A percentile compares a stretch with the other conserved stretches of the same genome.
These are phyloP conservation scores for Nomia melanderi DNA, from an alignment of 1,140 invertebrate species.

Conservation along the genomic window DNA sequence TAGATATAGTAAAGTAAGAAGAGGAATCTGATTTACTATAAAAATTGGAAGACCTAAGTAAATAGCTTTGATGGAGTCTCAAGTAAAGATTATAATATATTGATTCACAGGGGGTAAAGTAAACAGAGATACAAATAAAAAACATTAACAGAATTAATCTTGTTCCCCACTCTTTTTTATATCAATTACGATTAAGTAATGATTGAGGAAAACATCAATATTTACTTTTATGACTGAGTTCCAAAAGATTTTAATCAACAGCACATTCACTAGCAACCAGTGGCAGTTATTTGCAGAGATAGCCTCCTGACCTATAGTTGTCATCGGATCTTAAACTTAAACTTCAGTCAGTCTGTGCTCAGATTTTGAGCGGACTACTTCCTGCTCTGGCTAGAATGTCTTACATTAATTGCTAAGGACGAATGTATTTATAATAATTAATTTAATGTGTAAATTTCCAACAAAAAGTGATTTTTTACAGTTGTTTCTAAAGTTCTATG, in stretches of 20 bases:
- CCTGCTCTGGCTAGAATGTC: slow-evolving; percentile 13
- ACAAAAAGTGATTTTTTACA: background rate
- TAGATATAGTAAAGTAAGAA: slow-evolving; percentile 40
- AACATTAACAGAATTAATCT: background rate
- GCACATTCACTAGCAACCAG: slow-evolving; percentile 47
- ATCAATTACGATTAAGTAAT: background rate
- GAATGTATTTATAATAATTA: background rate
- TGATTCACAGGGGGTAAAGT: background rate
- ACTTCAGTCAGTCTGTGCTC: slow-evolving; percentile 65
- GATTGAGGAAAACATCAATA: background rate
- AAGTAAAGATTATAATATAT: background rate
- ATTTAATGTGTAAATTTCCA: slow-evolving; percentile 10
- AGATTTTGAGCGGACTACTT: slow-evolving; percentile 65
- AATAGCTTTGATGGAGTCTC: background rate
- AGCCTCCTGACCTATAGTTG: slow-evolving; percentile 68
- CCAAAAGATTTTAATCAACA: slow-evolving; percentile 65
- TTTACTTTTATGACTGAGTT: slow-evolving; percentile 52
- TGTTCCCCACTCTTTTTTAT: background rate
- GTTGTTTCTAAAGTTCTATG: background rate
- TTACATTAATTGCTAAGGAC: background rate
- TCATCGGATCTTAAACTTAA: slow-evolving; percentile 60
- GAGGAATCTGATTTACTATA: background rate
- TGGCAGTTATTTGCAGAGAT: slow-evolving; percentile 59
- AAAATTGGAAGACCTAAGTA: background rate
- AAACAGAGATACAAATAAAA: background rate